Evolutionary conservation across 1,140 invertebrate genomes (phyloP).

Genomic region (Nasonia giraulti): DNA sequence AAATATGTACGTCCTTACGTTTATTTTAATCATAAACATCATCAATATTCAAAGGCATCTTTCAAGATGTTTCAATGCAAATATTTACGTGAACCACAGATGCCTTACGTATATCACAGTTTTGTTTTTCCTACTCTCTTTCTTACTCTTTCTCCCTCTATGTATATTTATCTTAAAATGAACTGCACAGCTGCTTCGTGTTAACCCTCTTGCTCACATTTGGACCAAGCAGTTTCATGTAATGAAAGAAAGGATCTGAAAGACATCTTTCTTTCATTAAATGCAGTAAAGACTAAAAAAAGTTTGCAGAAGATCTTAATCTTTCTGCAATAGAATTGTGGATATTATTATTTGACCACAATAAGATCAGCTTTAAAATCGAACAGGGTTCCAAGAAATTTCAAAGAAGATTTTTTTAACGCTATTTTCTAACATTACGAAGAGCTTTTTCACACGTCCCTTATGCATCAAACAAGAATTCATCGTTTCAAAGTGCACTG

Average conservation of each 20-base stretch:
- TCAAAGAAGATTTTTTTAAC: neutral
- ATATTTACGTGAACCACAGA: constrained; percentile 10
- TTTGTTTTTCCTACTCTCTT: constrained; percentile 14
- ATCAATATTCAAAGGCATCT: neutral
- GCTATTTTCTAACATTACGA: neutral
- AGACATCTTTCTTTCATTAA: neutral
- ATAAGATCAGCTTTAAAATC: neutral
- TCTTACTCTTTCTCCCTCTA: constrained; percentile 1
- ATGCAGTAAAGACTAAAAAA: neutral
- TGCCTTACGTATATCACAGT: neutral
- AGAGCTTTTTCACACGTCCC: neutral
- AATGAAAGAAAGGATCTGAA: neutral
- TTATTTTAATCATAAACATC: neutral
- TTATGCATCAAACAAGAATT: neutral
- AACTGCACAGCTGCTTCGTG: neutral
- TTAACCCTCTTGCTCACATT: neutral
- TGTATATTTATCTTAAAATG: constrained; percentile 32
- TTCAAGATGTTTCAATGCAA: neutral
- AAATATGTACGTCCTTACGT: neutral
- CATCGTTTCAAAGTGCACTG: neutral
- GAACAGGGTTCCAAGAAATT: neutral
- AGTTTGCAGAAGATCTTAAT: neutral
- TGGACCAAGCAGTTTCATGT: neutral
- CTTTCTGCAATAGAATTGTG: neutral
- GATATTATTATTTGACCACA: neutral